Evolutionary conservation across 2,888 invertebrate genomes (phyloP).

Genomic region (Dasysyrphus albostriatus): DNA sequence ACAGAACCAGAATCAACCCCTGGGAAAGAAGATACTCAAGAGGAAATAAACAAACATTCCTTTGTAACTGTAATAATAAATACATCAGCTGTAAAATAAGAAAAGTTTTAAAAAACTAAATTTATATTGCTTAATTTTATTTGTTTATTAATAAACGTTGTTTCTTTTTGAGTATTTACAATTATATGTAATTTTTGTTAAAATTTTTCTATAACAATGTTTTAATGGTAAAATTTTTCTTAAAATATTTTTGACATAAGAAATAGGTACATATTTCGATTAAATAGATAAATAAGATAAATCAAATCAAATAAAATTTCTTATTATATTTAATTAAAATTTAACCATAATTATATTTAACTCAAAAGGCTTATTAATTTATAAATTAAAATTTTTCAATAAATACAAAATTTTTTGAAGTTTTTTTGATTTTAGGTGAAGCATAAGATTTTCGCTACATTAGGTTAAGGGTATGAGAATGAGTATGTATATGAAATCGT

Average conservation of each 20-base stretch:
- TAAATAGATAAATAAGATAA: background rate
- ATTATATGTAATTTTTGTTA: constrained; percentile 38
- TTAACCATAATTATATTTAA: background rate
- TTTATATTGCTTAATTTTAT: background rate
- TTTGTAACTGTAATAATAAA: too few species aligned
- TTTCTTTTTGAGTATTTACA: constrained; percentile 55
- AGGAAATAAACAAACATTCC: too few species aligned
- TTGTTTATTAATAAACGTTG: constrained; percentile 45
- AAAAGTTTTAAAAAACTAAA: too few species aligned
- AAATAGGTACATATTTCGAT: too few species aligned
- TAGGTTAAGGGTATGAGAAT: background rate
- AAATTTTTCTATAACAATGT: constrained; percentile 38
- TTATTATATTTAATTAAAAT: too few species aligned
- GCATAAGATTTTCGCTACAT: constrained; percentile 17
- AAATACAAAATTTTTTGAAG: background rate
- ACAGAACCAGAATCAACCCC: too few species aligned
- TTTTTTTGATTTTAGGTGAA: background rate
- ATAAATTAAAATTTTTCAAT: too few species aligned
- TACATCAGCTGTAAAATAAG: background rate
- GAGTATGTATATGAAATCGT: background rate
- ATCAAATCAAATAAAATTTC: background rate
- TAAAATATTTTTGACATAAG: background rate
- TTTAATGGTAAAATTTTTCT: constrained; percentile 35
- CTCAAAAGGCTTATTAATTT: too few species aligned
- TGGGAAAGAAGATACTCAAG: too few species aligned